Evolutionary conservation across 2,797 vertebrate genomes (phyloP).

Genomic region (Scarus forsteni): DNA sequence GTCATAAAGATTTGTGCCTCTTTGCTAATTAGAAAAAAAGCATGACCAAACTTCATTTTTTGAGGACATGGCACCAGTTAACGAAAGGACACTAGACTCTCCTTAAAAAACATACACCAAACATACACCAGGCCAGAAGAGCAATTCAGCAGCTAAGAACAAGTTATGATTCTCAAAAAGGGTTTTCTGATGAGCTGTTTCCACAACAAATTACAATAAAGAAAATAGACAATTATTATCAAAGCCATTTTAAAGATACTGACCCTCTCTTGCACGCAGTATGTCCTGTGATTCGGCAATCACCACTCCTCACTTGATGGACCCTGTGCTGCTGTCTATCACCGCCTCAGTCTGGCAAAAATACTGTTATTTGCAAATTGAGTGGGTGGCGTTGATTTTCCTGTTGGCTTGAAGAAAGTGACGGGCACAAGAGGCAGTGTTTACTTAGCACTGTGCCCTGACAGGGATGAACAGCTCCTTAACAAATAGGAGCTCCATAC

Average conservation of each 20-base stretch:
- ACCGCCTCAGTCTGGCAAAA: constrained; percentile 64
- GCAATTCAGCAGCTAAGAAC: too few relatives aligned
- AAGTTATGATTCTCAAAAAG: too few relatives aligned
- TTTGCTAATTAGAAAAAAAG: too few relatives aligned
- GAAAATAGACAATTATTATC: too few relatives aligned
- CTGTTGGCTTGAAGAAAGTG: constrained; percentile 65
- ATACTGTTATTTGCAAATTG: constrained; percentile 78
- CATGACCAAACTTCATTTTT: too few relatives aligned
- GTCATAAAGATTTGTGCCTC: too few relatives aligned
- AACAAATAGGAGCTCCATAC: constrained; percentile 59
- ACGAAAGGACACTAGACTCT: too few relatives aligned
- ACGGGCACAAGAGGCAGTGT: constrained; percentile 59
- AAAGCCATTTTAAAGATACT: not conserved
- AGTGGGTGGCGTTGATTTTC: constrained; percentile 76
- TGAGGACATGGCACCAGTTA: too few relatives aligned
- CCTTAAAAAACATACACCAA: too few relatives aligned
- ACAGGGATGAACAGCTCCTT: constrained; percentile 54
- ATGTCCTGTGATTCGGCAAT: constrained; percentile 17
- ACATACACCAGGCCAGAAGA: too few relatives aligned
- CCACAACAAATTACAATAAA: too few relatives aligned
- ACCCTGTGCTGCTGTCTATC: constrained; percentile 55
- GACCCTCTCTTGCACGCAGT: not conserved
- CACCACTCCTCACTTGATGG: not conserved
- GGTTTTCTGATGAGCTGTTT: too few relatives aligned
- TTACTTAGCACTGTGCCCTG: constrained; percentile 66